Base-by-base conservation (phyloP, 2,888 invertebrate species). In the Brenthis hecate region DNA sequence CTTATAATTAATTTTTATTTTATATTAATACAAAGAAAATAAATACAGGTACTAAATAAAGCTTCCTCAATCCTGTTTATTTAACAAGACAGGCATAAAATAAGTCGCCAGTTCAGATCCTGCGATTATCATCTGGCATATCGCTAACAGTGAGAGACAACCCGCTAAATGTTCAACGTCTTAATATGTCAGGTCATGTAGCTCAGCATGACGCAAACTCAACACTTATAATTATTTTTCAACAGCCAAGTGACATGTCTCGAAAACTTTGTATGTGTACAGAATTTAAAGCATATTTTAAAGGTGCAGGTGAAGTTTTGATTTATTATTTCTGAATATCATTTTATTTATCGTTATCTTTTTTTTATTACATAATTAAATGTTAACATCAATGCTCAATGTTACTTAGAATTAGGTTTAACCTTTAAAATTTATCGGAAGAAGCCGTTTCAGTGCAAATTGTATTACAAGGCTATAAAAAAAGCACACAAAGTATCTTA, bases 21-120 rank as follows among this genome's bases (percentile, higher is more conserved):
- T 11, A 43, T 43, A 43, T 43, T 43, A 43, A 43, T 47, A 58
- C 63, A 58, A 56, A 56, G 65, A 68, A 61, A 53, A 50, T 63
- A 66, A 72, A 43, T 56, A 63, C 68, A 57, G 70, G 57, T 43
- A 71, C 66, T 71, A 32, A 72, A 61, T 70, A 70, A 70, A 56
- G 61, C 65, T 68, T 71, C 72, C 71, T 71, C 70, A 72, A 72
- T 75, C 73, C 72, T 73, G 71, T 71, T 74, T 77, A 85, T 85
- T 75, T 78, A 81, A 90, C 85, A 85, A 86, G 88, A 91, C 92
- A 89, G 83, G 87, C 88, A 87, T 90, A 86, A 90, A 92, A 89
- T 89, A 86, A 92, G 84, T 87, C 84, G 82, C 81, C 79, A 79
- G 79, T 80, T 79, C 80, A 80, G 80, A 81, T 82, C 83, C 83